Conservation (phyloP, 1,140 invertebrate species). For the Musca domestica region DNA sequence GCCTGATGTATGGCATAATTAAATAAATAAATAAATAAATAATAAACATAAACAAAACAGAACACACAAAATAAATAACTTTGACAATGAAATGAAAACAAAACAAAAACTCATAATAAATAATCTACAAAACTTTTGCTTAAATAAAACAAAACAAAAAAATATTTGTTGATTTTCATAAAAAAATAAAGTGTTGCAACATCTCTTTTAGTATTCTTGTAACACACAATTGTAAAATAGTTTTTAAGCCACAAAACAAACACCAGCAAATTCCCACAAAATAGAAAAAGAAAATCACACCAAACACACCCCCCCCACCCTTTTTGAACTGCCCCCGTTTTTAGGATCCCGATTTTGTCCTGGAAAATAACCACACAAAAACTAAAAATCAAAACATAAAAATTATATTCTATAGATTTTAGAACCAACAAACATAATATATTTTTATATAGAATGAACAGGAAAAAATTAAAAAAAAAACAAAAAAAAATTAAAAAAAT, state of each 20-base stretch:
- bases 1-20: constrained; percentile 9
- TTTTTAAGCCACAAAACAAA: neutral
- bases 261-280: neutral
- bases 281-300: neutral
- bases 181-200: too few species aligned
- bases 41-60: constrained; percentile 30
- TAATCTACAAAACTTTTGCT: neutral
- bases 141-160: neutral
- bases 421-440: neutral
- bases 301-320: neutral
- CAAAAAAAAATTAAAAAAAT: constrained; percentile 12
- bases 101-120: constrained; percentile 17
- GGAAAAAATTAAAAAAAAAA: neutral
- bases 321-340: neutral
- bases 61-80: constrained; percentile 29
- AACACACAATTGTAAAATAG: neutral
- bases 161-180: too few species aligned
- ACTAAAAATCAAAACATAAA: neutral
- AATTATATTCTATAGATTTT: constrained; percentile 8
- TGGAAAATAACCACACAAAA: neutral
- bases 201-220: neutral
- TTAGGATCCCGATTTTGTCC: too few species aligned
- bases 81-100: constrained; percentile 26
- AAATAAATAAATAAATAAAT: constrained; percentile 28
- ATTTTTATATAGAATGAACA: constrained; percentile 3